phyloP scores from a whole-genome alignment of 2,797 vertebrate genomes.

The Ataeniobius toweri region DNA sequence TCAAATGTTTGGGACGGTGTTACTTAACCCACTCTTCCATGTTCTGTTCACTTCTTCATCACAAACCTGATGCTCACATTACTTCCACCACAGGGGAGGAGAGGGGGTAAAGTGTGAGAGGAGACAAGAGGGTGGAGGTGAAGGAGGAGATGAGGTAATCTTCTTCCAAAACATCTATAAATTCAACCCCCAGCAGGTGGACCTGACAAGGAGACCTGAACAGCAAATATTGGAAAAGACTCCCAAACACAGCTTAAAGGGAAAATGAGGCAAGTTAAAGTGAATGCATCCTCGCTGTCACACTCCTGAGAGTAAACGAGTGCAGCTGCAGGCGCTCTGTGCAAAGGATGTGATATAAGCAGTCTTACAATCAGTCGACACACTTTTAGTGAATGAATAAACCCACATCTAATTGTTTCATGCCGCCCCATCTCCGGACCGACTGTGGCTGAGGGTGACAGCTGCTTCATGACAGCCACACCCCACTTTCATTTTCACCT shows the following conservation, averaged over 20 bases:
- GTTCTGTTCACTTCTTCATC: conserved; percentile 16
- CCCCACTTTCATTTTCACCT: conserved; percentile 38
- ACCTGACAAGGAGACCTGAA: conserved; percentile 7
- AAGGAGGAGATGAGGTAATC: conserved; percentile 64
- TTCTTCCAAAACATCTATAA: conserved; percentile 34
- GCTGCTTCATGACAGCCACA: conserved; percentile 49
- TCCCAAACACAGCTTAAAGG: conserved; percentile 1
- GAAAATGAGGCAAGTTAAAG: neutral
- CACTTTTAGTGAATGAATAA: conserved; percentile 15
- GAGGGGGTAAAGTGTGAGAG: conserved; percentile 36
- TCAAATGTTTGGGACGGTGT: conserved; percentile 37
- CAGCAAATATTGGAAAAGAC: neutral
- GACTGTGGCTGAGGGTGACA: conserved; percentile 10
- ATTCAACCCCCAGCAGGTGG: conserved; percentile 30
- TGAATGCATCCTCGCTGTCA: neutral
- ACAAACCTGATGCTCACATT: conserved; percentile 54
- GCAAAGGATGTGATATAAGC: conserved; percentile 29
- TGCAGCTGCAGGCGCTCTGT: conserved; percentile 15
- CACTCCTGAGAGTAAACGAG: conserved; percentile 29
- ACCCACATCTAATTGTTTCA: conserved; percentile 23
- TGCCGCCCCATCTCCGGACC: conserved; percentile 16
- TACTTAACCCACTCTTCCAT: conserved; percentile 29
- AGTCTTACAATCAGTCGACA: conserved; percentile 16
- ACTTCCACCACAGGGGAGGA: conserved; percentile 32
- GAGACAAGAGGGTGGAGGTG: conserved; percentile 24